These are phyloP conservation scores for Drosophila multiciliata DNA, from an alignment of 2,888 invertebrate species.

Conservation along the genomic window DNA sequence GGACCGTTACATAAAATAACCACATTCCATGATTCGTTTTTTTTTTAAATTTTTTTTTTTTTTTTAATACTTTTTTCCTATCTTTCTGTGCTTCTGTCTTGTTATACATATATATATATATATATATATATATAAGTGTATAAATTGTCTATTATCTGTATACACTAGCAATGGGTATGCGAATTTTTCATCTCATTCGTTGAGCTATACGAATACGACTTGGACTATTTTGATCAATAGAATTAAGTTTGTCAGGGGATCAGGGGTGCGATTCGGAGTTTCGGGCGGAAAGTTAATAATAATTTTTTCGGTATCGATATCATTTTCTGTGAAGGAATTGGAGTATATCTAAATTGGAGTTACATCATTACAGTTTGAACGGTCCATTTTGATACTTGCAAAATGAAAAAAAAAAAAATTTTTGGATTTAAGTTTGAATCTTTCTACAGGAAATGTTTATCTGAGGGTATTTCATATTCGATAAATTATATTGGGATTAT, in stretches of 20 bases:
- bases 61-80: neutral
- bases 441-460: neutral
- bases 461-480: slow-evolving; percentile 29
- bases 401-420: neutral
- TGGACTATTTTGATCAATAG: too few species aligned
- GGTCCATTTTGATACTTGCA: neutral
- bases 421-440: neutral
- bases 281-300: too few species aligned
- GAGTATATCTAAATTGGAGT: neutral
- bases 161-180: neutral
- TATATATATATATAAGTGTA: neutral
- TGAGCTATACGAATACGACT: neutral
- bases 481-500: slow-evolving; percentile 3
- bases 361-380: too few species aligned
- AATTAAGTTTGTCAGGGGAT: too few species aligned
- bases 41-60: slow-evolving; percentile 9
- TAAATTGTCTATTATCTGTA: neutral
- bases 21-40: slow-evolving; percentile 27
- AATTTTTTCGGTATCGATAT: neutral
- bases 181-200: neutral
- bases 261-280: too few species aligned
- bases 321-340: neutral
- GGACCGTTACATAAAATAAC: slow-evolving; percentile 73
- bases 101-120: neutral
- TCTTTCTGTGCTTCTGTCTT: neutral